These are phyloP conservation scores for Sebastes nivosus DNA, from an alignment of 2,797 vertebrate species.

Conservation along the genomic window DNA sequence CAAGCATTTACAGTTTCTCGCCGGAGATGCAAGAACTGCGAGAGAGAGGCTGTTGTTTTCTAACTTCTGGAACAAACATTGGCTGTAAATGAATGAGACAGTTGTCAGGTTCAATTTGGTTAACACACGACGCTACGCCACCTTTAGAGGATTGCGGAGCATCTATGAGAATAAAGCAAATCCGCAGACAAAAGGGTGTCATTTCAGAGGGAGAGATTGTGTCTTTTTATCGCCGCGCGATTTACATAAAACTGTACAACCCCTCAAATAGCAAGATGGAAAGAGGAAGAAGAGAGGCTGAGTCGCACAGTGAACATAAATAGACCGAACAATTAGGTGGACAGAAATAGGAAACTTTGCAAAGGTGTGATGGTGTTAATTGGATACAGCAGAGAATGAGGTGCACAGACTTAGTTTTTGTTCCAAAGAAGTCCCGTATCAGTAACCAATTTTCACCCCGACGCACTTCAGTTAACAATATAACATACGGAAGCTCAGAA, in stretches of 20 bases:
- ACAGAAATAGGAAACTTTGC: constrained; percentile 46
- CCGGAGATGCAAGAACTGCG: constrained; percentile 53
- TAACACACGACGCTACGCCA: constrained; percentile 56
- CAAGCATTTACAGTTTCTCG: constrained; percentile 71
- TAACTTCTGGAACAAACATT: constrained; percentile 71
- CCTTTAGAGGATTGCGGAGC: constrained; percentile 69
- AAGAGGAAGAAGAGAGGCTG: not conserved
- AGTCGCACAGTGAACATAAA: constrained; percentile 30
- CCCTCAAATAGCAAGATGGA: constrained; percentile 37
- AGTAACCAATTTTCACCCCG: constrained; percentile 60
- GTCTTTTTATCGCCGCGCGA: constrained; percentile 56
- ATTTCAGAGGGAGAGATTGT: constrained; percentile 61
- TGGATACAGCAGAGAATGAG: constrained; percentile 30
- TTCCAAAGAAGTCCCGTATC: not conserved
- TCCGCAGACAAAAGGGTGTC: constrained; percentile 66
- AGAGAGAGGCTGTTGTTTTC: constrained; percentile 53
- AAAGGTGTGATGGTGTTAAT: constrained; percentile 63
- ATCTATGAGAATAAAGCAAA: constrained; percentile 66
- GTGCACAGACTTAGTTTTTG: not conserved
- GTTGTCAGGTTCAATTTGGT: constrained; percentile 80
- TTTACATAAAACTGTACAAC: constrained; percentile 70
- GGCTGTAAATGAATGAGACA: constrained; percentile 75
- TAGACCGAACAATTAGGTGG: constrained; percentile 50
- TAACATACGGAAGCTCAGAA: constrained; percentile 17
- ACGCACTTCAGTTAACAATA: constrained; percentile 30